Percentiles rank a stretch among this genome's conserved stretches.
Conservation (phyloP, 2,888 invertebrate species). For the Cacoxenus indagator region DNA sequence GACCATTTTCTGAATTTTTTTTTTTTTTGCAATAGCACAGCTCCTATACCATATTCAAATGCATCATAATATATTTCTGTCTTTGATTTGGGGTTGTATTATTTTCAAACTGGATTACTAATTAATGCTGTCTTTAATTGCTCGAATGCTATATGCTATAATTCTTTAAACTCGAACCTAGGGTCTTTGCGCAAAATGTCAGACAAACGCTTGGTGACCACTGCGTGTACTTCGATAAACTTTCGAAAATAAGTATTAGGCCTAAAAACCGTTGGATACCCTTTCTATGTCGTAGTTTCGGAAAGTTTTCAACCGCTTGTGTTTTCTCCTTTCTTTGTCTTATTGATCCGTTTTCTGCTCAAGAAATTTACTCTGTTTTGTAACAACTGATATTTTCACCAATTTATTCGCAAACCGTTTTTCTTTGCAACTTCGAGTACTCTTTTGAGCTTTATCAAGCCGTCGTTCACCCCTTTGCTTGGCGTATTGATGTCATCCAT, state of each 20-base stretch:
- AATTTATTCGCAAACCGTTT: constrained; percentile 31
- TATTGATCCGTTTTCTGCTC: constrained; percentile 36
- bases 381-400: constrained; percentile 34
- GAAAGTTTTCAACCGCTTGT: constrained; percentile 30
- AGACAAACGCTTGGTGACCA: constrained; percentile 1
- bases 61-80: constrained; percentile 36
- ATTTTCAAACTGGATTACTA: constrained; percentile 34
- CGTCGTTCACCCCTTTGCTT: neutral
- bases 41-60: constrained; percentile 40
- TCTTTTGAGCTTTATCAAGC: neutral
- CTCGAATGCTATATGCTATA: constrained; percentile 29
- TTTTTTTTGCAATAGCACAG: constrained; percentile 38
- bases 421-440: constrained; percentile 26
- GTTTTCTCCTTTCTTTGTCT: constrained; percentile 28
- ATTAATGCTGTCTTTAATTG: constrained; percentile 27
- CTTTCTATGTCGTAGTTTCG: constrained; percentile 31
- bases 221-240: constrained; percentile 23
- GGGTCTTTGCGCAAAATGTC: neutral
- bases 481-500: constrained; percentile 8
- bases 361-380: constrained; percentile 31
- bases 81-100: constrained; percentile 20
- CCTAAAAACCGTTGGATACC: constrained; percentile 37
- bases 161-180: constrained; percentile 27
- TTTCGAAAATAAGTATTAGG: constrained; percentile 32
- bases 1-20: constrained; percentile 31